A percentile compares a stretch with the other conserved stretches of the same genome.
Evolutionary conservation across 1,140 invertebrate species (phyloP).

Genomic region (Hylaeus volcanicus): DNA sequence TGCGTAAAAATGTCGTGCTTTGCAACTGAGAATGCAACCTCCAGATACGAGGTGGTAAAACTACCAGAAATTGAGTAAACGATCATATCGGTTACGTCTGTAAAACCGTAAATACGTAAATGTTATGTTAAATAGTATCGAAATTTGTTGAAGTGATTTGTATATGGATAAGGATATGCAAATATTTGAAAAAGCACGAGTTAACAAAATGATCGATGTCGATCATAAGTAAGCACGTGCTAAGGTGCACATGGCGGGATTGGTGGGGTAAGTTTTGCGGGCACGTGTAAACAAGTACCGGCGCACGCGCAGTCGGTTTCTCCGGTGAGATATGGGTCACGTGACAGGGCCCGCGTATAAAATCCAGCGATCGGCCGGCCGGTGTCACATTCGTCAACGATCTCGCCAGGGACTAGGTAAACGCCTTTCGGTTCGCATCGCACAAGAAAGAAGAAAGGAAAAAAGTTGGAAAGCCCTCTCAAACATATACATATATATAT

Average conservation of each 20-base stretch:
- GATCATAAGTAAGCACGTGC: slow-evolving; percentile 42
- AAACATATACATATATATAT: no score
- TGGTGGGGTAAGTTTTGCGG: slow-evolving; percentile 22
- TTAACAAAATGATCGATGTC: not conserved
- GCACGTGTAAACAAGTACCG: slow-evolving; percentile 78
- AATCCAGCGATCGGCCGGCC: slow-evolving; percentile 72
- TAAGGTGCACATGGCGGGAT: slow-evolving; percentile 18
- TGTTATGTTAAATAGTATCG: no score
- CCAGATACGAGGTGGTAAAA: not conserved
- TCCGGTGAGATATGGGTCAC: slow-evolving; percentile 64
- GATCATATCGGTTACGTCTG: not conserved
- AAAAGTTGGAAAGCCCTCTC: no score
- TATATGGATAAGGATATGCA: no score
- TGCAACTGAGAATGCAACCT: not conserved
- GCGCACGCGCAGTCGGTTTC: slow-evolving; percentile 70
- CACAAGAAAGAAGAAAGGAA: not conserved
- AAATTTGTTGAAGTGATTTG: no score
- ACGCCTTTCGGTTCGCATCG: not conserved
- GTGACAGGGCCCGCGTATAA: slow-evolving; percentile 75
- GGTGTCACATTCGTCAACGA: slow-evolving; percentile 70
- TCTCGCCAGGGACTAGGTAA: not conserved
- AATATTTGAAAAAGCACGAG: not conserved
- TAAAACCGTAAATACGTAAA: not conserved
- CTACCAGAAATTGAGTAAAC: not conserved
- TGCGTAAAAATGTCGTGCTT: no score